Evolutionary conservation across 2,888 invertebrate species (phyloP).

Genomic region (Uropetala carovei): DNA sequence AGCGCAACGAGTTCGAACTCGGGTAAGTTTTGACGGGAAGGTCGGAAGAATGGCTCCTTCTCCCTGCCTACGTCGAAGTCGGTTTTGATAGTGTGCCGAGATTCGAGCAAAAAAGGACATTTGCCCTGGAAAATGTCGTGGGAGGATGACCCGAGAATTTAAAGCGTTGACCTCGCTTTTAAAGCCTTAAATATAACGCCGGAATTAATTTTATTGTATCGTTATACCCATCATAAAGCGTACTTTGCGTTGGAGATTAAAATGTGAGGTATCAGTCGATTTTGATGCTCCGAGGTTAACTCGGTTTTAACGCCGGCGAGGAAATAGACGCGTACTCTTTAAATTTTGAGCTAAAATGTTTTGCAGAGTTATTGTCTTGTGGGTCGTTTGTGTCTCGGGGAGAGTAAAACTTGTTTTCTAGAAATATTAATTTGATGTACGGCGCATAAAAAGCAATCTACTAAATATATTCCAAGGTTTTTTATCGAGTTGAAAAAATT

Average conservation of each 20-base stretch:
- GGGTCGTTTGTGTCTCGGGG: constrained; percentile 1
- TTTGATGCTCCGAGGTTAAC: too few species aligned
- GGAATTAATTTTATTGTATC: neutral
- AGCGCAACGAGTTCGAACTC: constrained; percentile 13
- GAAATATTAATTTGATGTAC: constrained; percentile 32
- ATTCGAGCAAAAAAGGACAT: neutral
- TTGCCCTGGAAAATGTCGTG: neutral
- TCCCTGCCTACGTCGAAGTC: neutral
- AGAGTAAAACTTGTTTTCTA: neutral
- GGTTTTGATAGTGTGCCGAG: neutral
- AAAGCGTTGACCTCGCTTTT: neutral
- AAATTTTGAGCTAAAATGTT: neutral
- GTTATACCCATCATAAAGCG: constrained; percentile 20
- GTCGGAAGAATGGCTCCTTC: constrained; percentile 20
- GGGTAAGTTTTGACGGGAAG: neutral
- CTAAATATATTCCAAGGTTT: too few species aligned
- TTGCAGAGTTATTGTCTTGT: constrained; percentile 10
- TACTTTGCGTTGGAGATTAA: constrained; percentile 20
- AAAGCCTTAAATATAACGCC: neutral
- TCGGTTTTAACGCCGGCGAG: too few species aligned
- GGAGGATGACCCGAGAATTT: neutral
- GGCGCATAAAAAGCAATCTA: neutral
- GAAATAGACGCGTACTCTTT: too few species aligned
- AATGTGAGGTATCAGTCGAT: too few species aligned
- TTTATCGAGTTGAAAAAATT: too few species aligned